A percentile compares a stretch with the other conserved stretches of the same genome.
Evolutionary conservation across 1,140 invertebrate genomes (phyloP).

Genomic region (Mactra quadrangularis): DNA sequence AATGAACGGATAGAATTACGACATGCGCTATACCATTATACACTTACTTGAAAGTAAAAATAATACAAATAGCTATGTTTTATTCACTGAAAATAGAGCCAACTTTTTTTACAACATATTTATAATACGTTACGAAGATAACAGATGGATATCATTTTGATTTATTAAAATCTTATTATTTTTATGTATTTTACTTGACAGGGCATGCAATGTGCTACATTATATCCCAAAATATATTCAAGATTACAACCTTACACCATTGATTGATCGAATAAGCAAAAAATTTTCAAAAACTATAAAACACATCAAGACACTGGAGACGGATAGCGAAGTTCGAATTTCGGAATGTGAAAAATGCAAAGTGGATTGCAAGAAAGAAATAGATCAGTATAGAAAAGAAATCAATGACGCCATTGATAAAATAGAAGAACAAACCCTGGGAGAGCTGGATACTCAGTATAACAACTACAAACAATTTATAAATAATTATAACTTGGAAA

Average conservation of each 20-base stretch:
- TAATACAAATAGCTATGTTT: too few species aligned
- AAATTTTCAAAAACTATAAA: not conserved
- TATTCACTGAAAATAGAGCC: too few species aligned
- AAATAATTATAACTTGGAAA: not conserved
- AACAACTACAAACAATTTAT: not conserved
- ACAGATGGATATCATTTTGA: too few species aligned
- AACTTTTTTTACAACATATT: too few species aligned
- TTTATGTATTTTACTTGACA: too few species aligned
- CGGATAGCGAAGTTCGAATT: not conserved
- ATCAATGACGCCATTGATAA: not conserved
- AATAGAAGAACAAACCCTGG: not conserved
- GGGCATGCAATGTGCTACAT: not conserved
- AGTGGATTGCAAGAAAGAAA: not conserved
- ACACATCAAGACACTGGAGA: not conserved
- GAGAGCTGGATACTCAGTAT: not conserved
- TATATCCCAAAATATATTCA: conserved; percentile 2
- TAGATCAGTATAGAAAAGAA: not conserved
- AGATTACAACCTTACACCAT: not conserved
- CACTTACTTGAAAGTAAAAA: too few species aligned
- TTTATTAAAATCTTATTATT: too few species aligned
- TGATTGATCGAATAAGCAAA: not conserved
- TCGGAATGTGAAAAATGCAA: not conserved
- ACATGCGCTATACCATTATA: too few species aligned
- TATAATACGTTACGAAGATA: too few species aligned
- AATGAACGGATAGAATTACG: too few species aligned